These are phyloP conservation scores for Pyrgus malvae DNA, from an alignment of 2,888 invertebrate genomes.

Conservation along the genomic window DNA sequence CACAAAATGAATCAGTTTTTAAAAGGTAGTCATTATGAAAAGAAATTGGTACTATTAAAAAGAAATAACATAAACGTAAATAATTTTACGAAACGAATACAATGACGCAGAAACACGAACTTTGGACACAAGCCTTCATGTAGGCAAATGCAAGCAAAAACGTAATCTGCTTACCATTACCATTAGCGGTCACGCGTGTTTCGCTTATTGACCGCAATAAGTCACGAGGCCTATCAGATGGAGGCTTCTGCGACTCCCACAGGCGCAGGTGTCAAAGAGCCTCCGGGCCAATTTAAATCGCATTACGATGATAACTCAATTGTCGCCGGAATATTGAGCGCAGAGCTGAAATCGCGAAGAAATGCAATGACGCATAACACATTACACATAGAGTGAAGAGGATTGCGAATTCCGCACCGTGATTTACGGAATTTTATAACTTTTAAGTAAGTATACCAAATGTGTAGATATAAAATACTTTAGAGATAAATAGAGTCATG, in stretches of 20 bases:
- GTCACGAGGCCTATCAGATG: slow-evolving; percentile 48
- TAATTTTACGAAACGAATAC: not conserved
- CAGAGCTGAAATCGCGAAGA: slow-evolving; percentile 41
- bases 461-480: too few species aligned
- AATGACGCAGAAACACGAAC: not conserved
- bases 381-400: slow-evolving; percentile 16
- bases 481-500: too few species aligned
- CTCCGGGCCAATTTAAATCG: slow-evolving; percentile 71
- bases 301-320: slow-evolving; percentile 78
- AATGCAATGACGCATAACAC: slow-evolving; percentile 28
- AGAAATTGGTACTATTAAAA: too few species aligned
- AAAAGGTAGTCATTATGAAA: too few species aligned
- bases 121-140: slow-evolving; percentile 27
- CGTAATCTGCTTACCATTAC: slow-evolving; percentile 53
- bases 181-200: slow-evolving; percentile 49
- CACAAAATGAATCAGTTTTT: too few species aligned
- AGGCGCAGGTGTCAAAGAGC: slow-evolving; percentile 62
- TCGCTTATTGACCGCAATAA: slow-evolving; percentile 55
- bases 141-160: slow-evolving; percentile 49
- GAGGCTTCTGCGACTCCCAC: slow-evolving; percentile 50
- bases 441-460: too few species aligned
- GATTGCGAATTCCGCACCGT: not conserved
- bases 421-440: not conserved
- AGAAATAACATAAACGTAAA: too few species aligned
- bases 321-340: slow-evolving; percentile 44